phyloP scores from a whole-genome alignment of 2,113 vertebrate genomes.

The Aptenodytes forsteri region DNA sequence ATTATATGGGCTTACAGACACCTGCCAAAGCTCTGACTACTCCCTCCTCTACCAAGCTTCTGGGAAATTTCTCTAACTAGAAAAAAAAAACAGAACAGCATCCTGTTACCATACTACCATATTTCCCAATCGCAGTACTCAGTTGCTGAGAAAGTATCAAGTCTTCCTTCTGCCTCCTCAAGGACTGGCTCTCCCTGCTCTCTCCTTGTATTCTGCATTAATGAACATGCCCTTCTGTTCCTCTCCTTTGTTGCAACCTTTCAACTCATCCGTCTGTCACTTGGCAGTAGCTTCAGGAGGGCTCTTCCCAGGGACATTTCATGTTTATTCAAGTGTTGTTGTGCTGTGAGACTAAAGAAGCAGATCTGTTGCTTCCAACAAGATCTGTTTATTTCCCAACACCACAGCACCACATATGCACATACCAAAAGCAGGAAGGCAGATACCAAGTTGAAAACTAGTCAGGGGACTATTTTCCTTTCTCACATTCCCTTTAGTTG shows the following conservation, averaged over 20 bases:
- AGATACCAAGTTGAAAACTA: not conserved
- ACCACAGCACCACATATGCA: not conserved
- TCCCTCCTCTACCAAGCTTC: not conserved
- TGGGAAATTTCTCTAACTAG: not conserved
- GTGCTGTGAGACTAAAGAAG: conserved; percentile 24
- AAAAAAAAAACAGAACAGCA: not conserved
- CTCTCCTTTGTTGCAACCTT: not conserved
- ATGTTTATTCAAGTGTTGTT: conserved; percentile 49
- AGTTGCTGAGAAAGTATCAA: not conserved
- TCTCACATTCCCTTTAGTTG: not conserved
- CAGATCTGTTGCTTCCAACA: conserved; percentile 12
- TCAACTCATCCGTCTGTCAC: conserved; percentile 46
- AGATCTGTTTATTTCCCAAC: conserved; percentile 25
- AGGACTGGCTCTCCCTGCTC: not conserved
- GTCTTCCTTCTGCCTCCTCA: not conserved
- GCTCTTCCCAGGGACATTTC: conserved; percentile 9
- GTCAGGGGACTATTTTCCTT: not conserved
- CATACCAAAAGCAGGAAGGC: not conserved
- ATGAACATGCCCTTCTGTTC: conserved; percentile 34
- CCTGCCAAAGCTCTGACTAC: not conserved
- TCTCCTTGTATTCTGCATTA: conserved; percentile 1
- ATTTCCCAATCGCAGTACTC: not conserved
- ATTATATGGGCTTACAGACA: not conserved
- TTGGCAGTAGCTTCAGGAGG: not conserved
- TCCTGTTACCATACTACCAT: not conserved